Conservation (phyloP, 2,797 vertebrate species). For the Sphenopsis melanotis region DNA sequence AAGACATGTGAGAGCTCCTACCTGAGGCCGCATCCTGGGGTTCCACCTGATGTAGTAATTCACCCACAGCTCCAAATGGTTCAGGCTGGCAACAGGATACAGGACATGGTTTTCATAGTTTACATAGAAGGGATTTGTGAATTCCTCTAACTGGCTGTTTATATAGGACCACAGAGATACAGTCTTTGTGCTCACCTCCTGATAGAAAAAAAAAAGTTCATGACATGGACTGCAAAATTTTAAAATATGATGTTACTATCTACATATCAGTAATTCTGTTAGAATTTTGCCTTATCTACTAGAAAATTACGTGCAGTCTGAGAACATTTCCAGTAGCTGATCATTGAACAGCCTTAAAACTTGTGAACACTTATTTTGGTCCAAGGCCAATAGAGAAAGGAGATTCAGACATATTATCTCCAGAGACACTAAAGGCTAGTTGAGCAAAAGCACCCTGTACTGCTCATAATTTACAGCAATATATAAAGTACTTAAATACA, state of each 20-base stretch:
- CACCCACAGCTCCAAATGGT: slow-evolving; percentile 93
- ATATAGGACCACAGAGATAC: slow-evolving; percentile 93
- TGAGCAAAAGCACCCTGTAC: not conserved
- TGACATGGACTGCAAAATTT: not conserved
- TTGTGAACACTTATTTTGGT: not conserved
- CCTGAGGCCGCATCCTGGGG: slow-evolving; percentile 95
- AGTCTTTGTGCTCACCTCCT: slow-evolving; percentile 86
- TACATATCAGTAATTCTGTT: not conserved
- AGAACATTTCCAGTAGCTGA: not conserved
- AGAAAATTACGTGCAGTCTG: not conserved
- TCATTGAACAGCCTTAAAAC: not conserved
- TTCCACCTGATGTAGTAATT: slow-evolving; percentile 95
- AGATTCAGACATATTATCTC: not conserved
- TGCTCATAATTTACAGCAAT: not conserved
- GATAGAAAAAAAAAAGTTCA: not conserved
- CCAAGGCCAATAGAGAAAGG: not conserved
- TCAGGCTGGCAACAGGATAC: slow-evolving; percentile 88
- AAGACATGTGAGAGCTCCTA: slow-evolving; percentile 2
- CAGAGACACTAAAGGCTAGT: not conserved
- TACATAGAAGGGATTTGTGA: slow-evolving; percentile 94
- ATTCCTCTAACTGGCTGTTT: slow-evolving; percentile 93
- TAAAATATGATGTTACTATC: not conserved
- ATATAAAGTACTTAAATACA: not conserved
- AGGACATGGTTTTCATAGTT: slow-evolving; percentile 91
- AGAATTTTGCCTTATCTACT: not conserved